Evolutionary conservation across 1,140 invertebrate species (phyloP).

Genomic region (Rhyzopertha dominica): DNA sequence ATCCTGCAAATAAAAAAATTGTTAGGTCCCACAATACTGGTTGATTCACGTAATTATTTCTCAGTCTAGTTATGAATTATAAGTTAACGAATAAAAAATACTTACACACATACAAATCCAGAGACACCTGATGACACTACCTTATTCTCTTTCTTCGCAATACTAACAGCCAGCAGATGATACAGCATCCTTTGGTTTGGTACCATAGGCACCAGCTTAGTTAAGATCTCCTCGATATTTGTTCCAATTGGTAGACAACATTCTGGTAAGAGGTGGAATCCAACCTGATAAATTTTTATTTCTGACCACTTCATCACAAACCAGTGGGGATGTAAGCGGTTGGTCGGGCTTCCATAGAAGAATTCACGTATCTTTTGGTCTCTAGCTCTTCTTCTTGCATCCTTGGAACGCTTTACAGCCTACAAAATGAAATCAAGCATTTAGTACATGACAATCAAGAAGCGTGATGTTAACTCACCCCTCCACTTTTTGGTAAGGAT

Average conservation of each 20-base stretch:
- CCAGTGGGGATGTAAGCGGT: slow-evolving; percentile 85
- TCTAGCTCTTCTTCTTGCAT: slow-evolving; percentile 65
- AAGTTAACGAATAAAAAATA: no score
- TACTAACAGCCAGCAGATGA: slow-evolving; percentile 83
- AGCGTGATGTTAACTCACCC: no score
- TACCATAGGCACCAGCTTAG: slow-evolving; percentile 80
- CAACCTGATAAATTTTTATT: slow-evolving; percentile 90
- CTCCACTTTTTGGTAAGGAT: no score
- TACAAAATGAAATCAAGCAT: no score
- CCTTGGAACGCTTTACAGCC: slow-evolving; percentile 79
- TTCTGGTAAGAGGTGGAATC: slow-evolving; percentile 84
- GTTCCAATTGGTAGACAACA: slow-evolving; percentile 94
- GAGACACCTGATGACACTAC: slow-evolving; percentile 84
- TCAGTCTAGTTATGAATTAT: no score
- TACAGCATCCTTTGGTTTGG: slow-evolving; percentile 74
- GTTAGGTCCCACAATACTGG: no score
- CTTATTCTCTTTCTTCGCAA: slow-evolving; percentile 74
- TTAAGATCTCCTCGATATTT: slow-evolving; percentile 88
- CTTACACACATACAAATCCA: slow-evolving; percentile 92
- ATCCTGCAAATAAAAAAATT: no score
- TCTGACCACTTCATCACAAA: slow-evolving; percentile 87
- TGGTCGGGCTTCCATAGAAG: slow-evolving; percentile 82
- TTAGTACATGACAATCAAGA: no score
- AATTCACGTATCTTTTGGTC: slow-evolving; percentile 86
- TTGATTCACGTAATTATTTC: no score